Evolutionary conservation across 2,888 invertebrate species (phyloP).

Genomic region (Argynnis bischoffii): DNA sequence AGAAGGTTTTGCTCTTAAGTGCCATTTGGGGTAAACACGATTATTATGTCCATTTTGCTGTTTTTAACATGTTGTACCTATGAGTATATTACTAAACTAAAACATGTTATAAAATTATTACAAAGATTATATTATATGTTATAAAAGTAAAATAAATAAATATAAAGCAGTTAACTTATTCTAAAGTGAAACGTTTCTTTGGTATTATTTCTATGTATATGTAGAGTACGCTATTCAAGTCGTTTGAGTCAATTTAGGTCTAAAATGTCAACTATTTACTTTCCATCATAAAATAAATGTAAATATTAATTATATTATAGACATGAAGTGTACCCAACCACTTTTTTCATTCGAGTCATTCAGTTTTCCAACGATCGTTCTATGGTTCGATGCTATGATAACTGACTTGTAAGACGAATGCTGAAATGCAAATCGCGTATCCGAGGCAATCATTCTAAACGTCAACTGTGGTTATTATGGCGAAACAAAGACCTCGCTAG

Average conservation of each 20-base stretch:
- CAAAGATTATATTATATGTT: too few species aligned
- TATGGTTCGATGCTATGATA: not conserved
- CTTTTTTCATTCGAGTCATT: conserved; percentile 1
- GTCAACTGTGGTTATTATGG: not conserved
- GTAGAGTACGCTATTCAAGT: too few species aligned
- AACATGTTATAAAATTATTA: too few species aligned
- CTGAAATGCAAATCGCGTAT: conserved; percentile 3
- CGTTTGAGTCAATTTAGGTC: not conserved
- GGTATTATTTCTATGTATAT: too few species aligned
- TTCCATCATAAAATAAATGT: not conserved
- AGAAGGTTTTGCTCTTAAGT: not conserved
- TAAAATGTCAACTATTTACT: too few species aligned
- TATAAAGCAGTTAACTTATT: too few species aligned
- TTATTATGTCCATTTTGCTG: too few species aligned
- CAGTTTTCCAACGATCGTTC: not conserved
- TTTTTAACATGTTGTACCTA: too few species aligned
- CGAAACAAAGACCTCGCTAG: not conserved
- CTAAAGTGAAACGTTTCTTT: too few species aligned
- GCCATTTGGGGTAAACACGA: not conserved
- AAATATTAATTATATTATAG: not conserved
- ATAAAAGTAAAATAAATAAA: too few species aligned
- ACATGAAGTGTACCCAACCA: not conserved
- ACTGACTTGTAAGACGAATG: not conserved
- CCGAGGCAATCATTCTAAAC: not conserved
- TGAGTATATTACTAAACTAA: too few species aligned